phyloP scores from a whole-genome alignment of 2,113 vertebrate genomes.

The Camelus bactrianus region DNA sequence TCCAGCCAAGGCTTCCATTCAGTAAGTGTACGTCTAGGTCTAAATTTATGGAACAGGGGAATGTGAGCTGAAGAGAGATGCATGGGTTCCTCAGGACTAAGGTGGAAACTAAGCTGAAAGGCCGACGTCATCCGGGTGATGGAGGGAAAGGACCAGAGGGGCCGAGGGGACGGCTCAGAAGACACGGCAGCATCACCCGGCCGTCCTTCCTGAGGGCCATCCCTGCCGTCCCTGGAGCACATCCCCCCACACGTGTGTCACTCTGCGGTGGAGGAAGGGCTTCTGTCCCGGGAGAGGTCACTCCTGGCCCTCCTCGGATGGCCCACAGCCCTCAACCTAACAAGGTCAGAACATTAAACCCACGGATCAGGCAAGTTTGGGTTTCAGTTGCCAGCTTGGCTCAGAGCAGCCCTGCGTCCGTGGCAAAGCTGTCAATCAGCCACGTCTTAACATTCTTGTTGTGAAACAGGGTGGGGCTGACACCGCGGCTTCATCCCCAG shows the following conservation, averaged over 20 bases:
- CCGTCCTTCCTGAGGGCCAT: not conserved
- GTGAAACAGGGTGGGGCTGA: not conserved
- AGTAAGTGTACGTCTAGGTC: not conserved
- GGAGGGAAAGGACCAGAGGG: not conserved
- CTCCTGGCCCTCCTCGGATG: not conserved
- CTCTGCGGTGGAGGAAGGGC: not conserved
- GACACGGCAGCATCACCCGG: not conserved
- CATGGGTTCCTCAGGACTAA: not conserved
- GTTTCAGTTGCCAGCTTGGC: not conserved
- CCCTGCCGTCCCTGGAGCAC: not conserved
- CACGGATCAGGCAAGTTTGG: not conserved
- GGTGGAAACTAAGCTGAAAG: not conserved
- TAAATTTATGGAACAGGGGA: not conserved
- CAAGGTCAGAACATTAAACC: not conserved
- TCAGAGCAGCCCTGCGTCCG: not conserved
- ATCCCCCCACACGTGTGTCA: not conserved
- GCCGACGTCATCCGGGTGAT: not conserved
- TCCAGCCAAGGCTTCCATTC: not conserved
- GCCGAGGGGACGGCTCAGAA: not conserved
- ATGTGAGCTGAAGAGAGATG: not conserved
- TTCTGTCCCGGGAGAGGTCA: not conserved
- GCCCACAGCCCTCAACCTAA: not conserved
- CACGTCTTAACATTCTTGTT: not conserved
- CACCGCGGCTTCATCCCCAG: rapidly evolving
- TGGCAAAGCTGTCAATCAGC: not conserved